Conservation (phyloP, 2,797 vertebrate genomes). For the Cottoperca gobio region DNA sequence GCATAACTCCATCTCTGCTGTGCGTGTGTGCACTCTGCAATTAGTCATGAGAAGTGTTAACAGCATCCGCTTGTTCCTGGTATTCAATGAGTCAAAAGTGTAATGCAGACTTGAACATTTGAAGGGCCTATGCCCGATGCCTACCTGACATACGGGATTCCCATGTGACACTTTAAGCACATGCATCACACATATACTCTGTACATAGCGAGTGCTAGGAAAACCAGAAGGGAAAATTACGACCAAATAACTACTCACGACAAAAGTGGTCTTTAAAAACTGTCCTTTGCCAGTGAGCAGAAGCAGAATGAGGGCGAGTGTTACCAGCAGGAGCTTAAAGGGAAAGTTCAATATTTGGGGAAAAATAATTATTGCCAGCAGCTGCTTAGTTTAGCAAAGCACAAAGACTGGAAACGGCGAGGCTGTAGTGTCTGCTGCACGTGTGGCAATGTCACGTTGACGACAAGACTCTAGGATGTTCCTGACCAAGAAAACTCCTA, state of each 20-base stretch:
- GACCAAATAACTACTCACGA: constrained; percentile 7
- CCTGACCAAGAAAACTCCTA: too few relatives aligned
- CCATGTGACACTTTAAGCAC: constrained; percentile 11
- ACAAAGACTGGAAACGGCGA: too few relatives aligned
- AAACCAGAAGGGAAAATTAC: background rate
- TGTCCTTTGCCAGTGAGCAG: background rate
- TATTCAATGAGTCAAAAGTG: constrained; percentile 48
- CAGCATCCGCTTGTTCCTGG: constrained; percentile 40
- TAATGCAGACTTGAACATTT: constrained; percentile 29
- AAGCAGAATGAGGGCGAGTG: background rate
- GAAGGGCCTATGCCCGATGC: constrained; percentile 3
- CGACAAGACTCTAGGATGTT: too few relatives aligned
- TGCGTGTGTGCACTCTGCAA: constrained; percentile 36
- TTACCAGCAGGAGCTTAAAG: background rate
- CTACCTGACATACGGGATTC: background rate
- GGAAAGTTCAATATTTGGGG: too few relatives aligned
- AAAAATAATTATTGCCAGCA: too few relatives aligned
- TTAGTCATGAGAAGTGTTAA: constrained; percentile 70
- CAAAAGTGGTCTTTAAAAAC: background rate
- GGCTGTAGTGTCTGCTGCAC: too few relatives aligned
- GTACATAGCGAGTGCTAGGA: background rate
- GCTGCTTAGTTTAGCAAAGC: too few relatives aligned
- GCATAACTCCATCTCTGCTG: constrained; percentile 64
- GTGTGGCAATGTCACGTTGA: too few relatives aligned
- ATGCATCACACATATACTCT: background rate